Percentiles rank a stretch among this genome's conserved stretches.
Evolutionary conservation across 2,888 invertebrate genomes (phyloP).

Genomic region (Pelosia muscerda): DNA sequence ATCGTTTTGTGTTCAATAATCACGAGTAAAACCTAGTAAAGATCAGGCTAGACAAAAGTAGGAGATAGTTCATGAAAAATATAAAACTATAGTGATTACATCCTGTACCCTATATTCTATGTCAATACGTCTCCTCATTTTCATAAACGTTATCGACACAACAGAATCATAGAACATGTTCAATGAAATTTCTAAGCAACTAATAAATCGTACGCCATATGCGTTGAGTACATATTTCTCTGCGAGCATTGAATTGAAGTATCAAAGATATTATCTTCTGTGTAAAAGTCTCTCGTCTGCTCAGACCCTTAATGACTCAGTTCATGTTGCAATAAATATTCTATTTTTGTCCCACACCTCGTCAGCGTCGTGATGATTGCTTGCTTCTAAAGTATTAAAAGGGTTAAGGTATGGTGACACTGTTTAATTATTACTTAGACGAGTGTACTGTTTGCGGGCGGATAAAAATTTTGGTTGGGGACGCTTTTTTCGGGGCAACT

Average conservation of each 20-base stretch:
- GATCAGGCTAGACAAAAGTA: not conserved
- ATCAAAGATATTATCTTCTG: not conserved
- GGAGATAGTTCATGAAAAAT: not conserved
- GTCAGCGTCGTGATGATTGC: slow-evolving; percentile 27
- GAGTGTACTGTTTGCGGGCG: slow-evolving; percentile 9
- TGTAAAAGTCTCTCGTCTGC: not conserved
- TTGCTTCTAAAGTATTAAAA: slow-evolving; percentile 37
- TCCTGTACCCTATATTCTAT: too few species aligned
- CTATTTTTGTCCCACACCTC: slow-evolving; percentile 46
- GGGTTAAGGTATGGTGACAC: slow-evolving; percentile 18
- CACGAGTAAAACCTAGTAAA: not conserved
- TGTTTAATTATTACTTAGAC: slow-evolving; percentile 35
- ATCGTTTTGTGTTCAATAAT: not conserved
- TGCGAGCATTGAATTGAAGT: not conserved
- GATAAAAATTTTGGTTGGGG: not conserved
- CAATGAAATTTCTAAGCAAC: not conserved
- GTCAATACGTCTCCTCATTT: not conserved
- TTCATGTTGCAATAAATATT: slow-evolving; percentile 46
- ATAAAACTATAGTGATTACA: not conserved
- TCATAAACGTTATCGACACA: not conserved
- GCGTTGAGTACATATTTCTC: not conserved
- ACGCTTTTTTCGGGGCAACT: slow-evolving; percentile 6
- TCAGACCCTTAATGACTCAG: slow-evolving; percentile 33
- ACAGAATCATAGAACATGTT: not conserved
- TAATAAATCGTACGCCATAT: not conserved